phyloP scores from a whole-genome alignment of 2,113 vertebrate species.

The Parus major region DNA sequence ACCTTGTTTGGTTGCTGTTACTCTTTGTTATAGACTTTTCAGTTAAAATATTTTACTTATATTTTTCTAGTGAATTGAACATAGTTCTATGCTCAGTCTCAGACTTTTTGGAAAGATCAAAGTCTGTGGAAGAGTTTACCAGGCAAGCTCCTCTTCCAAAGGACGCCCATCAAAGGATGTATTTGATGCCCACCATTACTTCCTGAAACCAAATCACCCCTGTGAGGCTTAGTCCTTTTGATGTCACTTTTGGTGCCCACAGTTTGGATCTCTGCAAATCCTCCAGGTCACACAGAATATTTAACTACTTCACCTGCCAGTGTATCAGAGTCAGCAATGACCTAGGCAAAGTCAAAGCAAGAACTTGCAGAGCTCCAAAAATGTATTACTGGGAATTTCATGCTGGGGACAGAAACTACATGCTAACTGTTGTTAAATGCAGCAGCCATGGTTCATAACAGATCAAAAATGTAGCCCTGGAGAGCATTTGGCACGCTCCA shows the following conservation, averaged over 20 bases:
- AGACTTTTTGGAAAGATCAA: neutral
- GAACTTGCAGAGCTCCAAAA: neutral
- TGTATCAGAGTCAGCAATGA: neutral
- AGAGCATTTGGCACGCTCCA: neutral
- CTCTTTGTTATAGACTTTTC: neutral
- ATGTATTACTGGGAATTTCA: neutral
- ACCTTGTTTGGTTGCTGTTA: accelerated
- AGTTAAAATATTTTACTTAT: neutral
- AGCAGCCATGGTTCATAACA: neutral
- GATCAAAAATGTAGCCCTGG: neutral
- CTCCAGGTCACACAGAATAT: neutral
- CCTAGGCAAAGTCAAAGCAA: neutral
- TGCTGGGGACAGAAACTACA: neutral
- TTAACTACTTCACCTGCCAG: neutral
- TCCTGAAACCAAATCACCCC: neutral
- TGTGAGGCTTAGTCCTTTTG: neutral
- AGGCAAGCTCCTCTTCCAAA: neutral
- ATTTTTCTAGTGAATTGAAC: neutral
- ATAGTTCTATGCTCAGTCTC: neutral
- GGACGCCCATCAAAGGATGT: neutral
- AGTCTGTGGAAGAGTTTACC: neutral
- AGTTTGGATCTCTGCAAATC: neutral
- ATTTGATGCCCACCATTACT: neutral
- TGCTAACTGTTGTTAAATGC: neutral
- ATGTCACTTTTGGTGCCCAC: neutral